These are phyloP conservation scores for Chrysocyon brachyurus DNA, from an alignment of 2,797 vertebrate genomes.

Conservation along the genomic window DNA sequence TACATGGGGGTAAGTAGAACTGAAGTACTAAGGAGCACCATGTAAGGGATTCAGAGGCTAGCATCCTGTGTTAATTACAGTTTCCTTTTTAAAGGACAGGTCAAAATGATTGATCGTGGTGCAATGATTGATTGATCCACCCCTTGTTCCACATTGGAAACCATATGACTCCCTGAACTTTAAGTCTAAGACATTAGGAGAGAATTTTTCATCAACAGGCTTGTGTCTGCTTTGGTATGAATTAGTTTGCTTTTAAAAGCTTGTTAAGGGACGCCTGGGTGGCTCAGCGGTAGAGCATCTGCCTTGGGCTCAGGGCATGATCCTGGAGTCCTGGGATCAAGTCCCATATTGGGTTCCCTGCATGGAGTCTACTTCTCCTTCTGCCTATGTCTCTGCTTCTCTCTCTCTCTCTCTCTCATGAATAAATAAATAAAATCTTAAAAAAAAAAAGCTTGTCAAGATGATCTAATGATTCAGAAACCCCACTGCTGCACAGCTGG, in stretches of 20 bases:
- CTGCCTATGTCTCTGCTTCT: too few relatives aligned
- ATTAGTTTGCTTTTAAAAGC: conserved; percentile 8
- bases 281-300: too few relatives aligned
- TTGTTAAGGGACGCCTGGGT: not conserved
- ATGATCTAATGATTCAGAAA: not conserved
- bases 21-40: not conserved
- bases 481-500: not conserved
- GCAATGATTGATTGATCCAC: not conserved
- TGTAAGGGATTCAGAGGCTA: not conserved
- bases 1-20: not conserved
- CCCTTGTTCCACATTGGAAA: not conserved
- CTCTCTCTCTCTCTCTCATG: too few relatives aligned
- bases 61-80: not conserved
- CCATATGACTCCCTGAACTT: not conserved
- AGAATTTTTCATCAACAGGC: not conserved
- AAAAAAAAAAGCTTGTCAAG: not conserved
- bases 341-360: too few relatives aligned
- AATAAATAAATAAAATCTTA: too few relatives aligned
- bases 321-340: too few relatives aligned
- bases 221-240: not conserved
- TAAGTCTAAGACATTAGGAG: not conserved
- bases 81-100: conserved; percentile 41
- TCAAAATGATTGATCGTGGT: not conserved
- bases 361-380: too few relatives aligned
- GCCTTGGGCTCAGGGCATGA: too few relatives aligned